Base-by-base conservation (phyloP, 2,797 vertebrate genomes). In the Sternotherus odoratus region DNA sequence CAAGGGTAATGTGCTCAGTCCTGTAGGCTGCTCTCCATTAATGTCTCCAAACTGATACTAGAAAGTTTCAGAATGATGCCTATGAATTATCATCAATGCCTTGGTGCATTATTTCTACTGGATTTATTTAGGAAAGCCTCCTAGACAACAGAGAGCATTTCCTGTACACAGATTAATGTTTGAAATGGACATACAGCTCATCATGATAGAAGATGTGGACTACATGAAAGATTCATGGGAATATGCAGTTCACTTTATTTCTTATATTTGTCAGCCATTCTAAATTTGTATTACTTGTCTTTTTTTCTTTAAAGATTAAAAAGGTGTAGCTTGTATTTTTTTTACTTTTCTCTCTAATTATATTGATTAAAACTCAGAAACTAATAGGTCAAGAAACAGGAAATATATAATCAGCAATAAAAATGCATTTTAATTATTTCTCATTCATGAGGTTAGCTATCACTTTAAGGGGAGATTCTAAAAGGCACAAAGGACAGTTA, bases 381-480 rank as follows among this genome's bases (percentile, higher is more conserved):
- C 88, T 88, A 95, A 86, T 92, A 95, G 95, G 92, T 94, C 92
- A 96, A 96, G 91, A 97, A 97, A 95, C 91, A 82, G 95, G 93
- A 95, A 91, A 90, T 97, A 91, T 94, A 69, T 97, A 97, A 96
- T 91, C 96, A 95, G 95, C 96, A 95, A 96, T 83, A 91, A 95
- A 96, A 97, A 97, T 96, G 91, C 87, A 96, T 96, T 93, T 95
- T 96, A 95, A 94, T 96, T 96, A 96, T 95, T 95, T 97, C 94
- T 91, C 95, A 95, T 92, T 92, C 88, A 95, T 75, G 89, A 96
- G 85, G 92, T 94, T 49, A 87, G 80, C 95, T 97, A 92, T 89
- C 81, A 15, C 54, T 95, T 96, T 93, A 96, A 86, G 89, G 91
- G 94, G 94, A 66, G 60, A 85, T 90, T 94, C 96, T 86, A 94